phyloP scores from a whole-genome alignment of 2,113 vertebrate species.

The Paradoxurus hermaphroditus region DNA sequence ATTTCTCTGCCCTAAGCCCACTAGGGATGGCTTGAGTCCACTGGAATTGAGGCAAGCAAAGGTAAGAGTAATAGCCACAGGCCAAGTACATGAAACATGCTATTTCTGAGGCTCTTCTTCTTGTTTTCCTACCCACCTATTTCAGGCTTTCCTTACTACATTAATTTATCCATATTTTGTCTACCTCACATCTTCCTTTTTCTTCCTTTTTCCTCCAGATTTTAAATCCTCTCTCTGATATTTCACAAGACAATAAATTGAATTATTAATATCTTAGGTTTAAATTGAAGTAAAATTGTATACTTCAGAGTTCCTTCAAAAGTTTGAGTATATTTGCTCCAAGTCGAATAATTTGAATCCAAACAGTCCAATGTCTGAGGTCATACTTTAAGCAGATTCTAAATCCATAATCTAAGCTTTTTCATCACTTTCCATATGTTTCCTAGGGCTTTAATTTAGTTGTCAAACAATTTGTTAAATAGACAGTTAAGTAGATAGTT shows the following conservation, averaged over 20 bases:
- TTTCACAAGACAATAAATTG: neutral
- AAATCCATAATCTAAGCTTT: neutral
- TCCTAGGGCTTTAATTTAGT: neutral
- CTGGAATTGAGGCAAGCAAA: neutral
- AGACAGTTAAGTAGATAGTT: neutral
- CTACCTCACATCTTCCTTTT: neutral
- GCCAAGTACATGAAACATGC: neutral
- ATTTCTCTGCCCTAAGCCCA: too few species aligned
- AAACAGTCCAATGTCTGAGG: neutral
- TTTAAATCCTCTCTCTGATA: neutral
- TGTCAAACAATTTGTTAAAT: neutral
- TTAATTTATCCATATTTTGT: neutral
- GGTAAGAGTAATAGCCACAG: neutral
- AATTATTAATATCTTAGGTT: neutral
- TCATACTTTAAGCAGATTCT: neutral
- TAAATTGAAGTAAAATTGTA: neutral
- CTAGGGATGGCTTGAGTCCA: neutral
- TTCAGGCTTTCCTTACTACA: neutral
- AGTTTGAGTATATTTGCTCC: neutral
- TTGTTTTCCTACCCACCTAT: neutral
- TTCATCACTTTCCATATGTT: neutral
- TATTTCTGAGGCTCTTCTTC: neutral
- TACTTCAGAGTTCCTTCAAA: neutral
- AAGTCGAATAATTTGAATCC: neutral
- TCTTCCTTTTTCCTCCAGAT: neutral